Conservation (phyloP, 2,797 vertebrate species). For the Anabas testudineus region DNA sequence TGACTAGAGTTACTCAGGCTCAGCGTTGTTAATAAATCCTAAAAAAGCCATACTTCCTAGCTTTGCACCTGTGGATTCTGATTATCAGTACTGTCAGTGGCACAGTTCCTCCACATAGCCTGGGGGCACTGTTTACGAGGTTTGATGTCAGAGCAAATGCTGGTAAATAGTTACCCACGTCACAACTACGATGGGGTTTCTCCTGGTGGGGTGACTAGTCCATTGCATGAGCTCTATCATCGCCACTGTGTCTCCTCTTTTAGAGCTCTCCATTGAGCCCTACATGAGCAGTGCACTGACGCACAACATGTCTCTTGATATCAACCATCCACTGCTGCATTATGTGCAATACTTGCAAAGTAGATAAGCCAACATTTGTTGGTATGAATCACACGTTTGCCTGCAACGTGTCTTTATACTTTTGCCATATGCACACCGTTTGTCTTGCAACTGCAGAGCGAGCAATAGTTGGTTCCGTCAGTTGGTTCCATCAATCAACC, state of each 20-base stretch:
- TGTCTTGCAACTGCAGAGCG: neutral
- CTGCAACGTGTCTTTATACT: constrained; percentile 16
- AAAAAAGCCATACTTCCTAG: no score
- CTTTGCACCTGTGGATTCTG: neutral
- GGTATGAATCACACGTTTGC: constrained; percentile 54
- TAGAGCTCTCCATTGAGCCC: constrained; percentile 25
- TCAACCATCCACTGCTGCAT: constrained; percentile 44
- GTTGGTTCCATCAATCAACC: no score
- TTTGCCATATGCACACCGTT: constrained; percentile 25
- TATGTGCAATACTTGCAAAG: constrained; percentile 15
- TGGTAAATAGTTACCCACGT: constrained; percentile 45
- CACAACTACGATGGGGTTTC: constrained; percentile 35
- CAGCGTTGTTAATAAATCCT: no score
- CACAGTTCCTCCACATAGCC: constrained; percentile 6
- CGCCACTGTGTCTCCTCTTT: constrained; percentile 5
- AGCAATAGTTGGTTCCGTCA: no score
- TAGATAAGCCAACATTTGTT: constrained; percentile 35
- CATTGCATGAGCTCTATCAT: constrained; percentile 45
- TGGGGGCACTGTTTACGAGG: constrained; percentile 17
- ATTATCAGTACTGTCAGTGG: neutral
- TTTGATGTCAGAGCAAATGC: constrained; percentile 56
- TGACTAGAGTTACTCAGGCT: no score
- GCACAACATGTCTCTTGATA: constrained; percentile 63
- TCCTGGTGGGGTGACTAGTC: constrained; percentile 15
- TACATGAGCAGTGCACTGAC: constrained; percentile 54